Percentiles rank a stretch among this genome's conserved stretches.
Conservation (phyloP, 2,888 invertebrate genomes). For the Drosophila differens region DNA sequence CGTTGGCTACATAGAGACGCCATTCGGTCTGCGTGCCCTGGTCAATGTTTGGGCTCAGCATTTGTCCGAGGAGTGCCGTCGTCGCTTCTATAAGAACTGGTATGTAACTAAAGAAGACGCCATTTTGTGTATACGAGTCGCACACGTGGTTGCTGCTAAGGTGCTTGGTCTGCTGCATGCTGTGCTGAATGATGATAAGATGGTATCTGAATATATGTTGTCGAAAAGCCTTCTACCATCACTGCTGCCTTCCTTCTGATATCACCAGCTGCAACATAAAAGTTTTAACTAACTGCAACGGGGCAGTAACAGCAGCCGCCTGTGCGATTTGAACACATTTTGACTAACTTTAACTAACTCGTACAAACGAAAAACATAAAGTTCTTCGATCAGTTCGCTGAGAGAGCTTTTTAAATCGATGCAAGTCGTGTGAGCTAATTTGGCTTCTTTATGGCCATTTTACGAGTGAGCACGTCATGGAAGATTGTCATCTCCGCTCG, state of each 20-base stretch:
- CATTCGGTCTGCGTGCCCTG: slow-evolving; percentile 96
- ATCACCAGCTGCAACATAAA: slow-evolving; percentile 40
- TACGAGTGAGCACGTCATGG: slow-evolving; percentile 83
- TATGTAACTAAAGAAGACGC: slow-evolving; percentile 86
- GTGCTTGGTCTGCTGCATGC: slow-evolving; percentile 9
- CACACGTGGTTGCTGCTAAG: slow-evolving; percentile 56
- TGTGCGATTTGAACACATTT: slow-evolving; percentile 14
- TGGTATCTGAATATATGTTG: slow-evolving; percentile 83
- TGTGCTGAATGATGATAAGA: slow-evolving; percentile 83
- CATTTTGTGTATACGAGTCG: slow-evolving; percentile 41
- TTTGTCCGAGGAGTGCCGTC: slow-evolving; percentile 98
- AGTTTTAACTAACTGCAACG: background rate
- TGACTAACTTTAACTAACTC: slow-evolving; percentile 56
- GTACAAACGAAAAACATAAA: slow-evolving; percentile 70
- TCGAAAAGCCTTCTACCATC: slow-evolving; percentile 79
- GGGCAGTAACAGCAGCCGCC: background rate
- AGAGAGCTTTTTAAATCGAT: slow-evolving; percentile 87
- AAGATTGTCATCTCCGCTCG: slow-evolving; percentile 89
- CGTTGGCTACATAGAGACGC: slow-evolving; percentile 99
- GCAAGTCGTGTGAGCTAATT: slow-evolving; percentile 84
- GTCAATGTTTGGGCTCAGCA: slow-evolving; percentile 99
- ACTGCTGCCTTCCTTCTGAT: slow-evolving; percentile 86
- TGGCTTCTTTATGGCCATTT: slow-evolving; percentile 29
- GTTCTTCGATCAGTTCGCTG: slow-evolving; percentile 89
- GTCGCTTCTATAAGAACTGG: slow-evolving; percentile 99